Percentiles rank a stretch among this genome's conserved stretches.
phyloP scores from a whole-genome alignment of 2,797 vertebrate genomes.

The Cuniculus paca region DNA sequence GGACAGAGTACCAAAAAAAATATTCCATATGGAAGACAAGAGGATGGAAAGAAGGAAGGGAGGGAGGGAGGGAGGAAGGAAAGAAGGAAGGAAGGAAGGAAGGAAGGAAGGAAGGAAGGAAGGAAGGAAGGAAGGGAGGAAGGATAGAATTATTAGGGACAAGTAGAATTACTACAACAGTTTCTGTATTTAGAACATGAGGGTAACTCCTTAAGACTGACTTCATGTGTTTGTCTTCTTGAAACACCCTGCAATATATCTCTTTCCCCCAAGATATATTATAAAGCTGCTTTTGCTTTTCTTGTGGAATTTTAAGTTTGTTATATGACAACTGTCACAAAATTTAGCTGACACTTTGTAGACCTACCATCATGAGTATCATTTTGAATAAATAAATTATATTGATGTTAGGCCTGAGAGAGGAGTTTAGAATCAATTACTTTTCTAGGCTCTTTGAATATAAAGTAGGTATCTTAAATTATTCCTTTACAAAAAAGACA shows the following conservation, averaged over 20 bases:
- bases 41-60: background rate
- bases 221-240: background rate
- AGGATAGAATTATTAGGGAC: background rate
- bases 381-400: slow-evolving; percentile 30
- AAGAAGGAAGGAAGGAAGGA: background rate
- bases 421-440: background rate
- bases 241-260: background rate
- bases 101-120: background rate
- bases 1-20: background rate
- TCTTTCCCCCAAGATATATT: background rate
- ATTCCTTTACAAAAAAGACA: background rate
- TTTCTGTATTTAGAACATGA: too few species aligned
- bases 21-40: background rate
- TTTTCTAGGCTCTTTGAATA: background rate
- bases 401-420: background rate
- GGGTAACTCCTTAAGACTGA: background rate
- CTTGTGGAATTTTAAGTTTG: background rate
- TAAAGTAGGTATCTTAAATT: background rate
- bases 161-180: too few species aligned
- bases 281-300: background rate
- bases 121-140: background rate
- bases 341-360: background rate
- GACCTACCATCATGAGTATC: background rate
- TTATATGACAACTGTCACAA: background rate
- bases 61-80: background rate